phyloP scores from a whole-genome alignment of 2,888 invertebrate species.

The Diabrotica balteata region DNA sequence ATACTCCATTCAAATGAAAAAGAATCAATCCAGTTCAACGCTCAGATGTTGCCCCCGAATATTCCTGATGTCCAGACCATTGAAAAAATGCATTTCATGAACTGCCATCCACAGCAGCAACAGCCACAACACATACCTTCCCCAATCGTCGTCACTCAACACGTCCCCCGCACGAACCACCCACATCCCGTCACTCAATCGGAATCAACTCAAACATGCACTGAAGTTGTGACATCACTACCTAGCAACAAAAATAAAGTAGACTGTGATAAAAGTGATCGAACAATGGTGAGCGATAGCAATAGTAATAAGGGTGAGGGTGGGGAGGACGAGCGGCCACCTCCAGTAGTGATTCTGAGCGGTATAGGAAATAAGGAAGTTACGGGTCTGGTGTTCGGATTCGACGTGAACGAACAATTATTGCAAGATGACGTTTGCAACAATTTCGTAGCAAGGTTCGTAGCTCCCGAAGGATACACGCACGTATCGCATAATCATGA shows the following conservation, averaged over 20 bases:
- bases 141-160: background rate
- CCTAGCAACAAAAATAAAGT: constrained; percentile 18
- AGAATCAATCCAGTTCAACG: constrained; percentile 45
- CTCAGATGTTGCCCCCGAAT: constrained; percentile 54
- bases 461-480: constrained; percentile 57
- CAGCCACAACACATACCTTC: constrained; percentile 2
- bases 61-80: constrained; percentile 63
- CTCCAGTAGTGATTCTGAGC: constrained; percentile 78
- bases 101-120: constrained; percentile 44
- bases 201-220: constrained; percentile 12
- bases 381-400: constrained; percentile 78
- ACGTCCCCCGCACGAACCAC: background rate
- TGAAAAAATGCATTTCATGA: constrained; percentile 62
- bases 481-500: constrained; percentile 65
- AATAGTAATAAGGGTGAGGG: background rate
- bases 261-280: constrained; percentile 46
- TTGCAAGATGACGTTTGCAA: constrained; percentile 62
- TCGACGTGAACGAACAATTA: constrained; percentile 78
- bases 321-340: constrained; percentile 55
- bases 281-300: constrained; percentile 31
- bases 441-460: constrained; percentile 60
- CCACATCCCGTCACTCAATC: constrained; percentile 9
- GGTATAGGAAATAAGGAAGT: constrained; percentile 66
- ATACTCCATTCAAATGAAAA: constrained; percentile 48
- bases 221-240: constrained; percentile 10